These are phyloP conservation scores for Ia io DNA, from an alignment of 2,113 vertebrate genomes.

Conservation along the genomic window DNA sequence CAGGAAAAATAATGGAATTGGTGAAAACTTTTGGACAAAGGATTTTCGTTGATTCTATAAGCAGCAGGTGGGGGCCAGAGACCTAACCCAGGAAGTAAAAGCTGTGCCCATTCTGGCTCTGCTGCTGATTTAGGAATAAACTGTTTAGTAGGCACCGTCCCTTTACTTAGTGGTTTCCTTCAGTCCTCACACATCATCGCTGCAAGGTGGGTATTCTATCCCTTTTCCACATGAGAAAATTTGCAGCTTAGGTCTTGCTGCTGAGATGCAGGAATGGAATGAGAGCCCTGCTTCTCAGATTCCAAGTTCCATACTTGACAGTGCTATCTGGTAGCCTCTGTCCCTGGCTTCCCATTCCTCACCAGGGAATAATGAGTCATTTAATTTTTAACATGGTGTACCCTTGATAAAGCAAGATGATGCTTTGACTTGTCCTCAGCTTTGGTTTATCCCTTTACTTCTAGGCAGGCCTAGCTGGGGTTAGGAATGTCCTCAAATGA, in stretches of 20 bases:
- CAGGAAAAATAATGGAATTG: background rate
- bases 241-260: background rate
- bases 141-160: accelerated
- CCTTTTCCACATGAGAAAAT: background rate
- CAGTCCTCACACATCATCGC: background rate
- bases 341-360: background rate
- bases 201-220: background rate
- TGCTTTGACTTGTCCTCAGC: background rate
- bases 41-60: background rate
- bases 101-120: background rate
- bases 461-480: background rate
- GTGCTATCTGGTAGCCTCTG: background rate
- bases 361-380: background rate
- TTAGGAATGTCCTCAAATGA: background rate
- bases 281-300: background rate
- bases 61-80: background rate
- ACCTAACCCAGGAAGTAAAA: background rate
- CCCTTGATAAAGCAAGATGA: background rate
- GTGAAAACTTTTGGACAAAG: background rate
- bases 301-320: background rate
- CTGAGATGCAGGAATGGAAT: background rate
- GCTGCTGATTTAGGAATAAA: background rate
- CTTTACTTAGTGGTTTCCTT: background rate
- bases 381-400: background rate
- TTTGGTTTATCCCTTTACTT: background rate